Evolutionary conservation across 2,888 invertebrate genomes (phyloP).

Genomic region (Entomobrya multifasciata): DNA sequence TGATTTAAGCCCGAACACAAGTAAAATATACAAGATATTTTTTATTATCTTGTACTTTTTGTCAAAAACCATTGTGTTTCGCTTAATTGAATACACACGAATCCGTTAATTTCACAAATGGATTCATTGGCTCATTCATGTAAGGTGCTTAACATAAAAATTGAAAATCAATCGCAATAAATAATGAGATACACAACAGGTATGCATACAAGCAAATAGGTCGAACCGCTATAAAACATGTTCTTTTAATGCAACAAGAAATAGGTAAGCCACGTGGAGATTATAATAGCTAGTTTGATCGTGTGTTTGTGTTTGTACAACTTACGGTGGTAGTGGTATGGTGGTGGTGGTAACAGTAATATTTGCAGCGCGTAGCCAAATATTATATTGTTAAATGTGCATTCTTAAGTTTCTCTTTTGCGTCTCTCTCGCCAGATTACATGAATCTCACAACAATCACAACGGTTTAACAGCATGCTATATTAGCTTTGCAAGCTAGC

Average conservation of each 20-base stretch:
- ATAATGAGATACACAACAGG: background rate
- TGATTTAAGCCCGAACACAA: background rate
- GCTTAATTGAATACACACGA: conserved; percentile 28
- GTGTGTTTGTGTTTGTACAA: conserved; percentile 45
- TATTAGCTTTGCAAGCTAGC: background rate
- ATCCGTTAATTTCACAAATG: conserved; percentile 18
- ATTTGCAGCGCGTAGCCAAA: background rate
- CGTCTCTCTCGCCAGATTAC: conserved; percentile 34
- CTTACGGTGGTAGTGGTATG: conserved; percentile 1
- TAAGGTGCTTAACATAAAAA: background rate
- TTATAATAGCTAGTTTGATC: conserved; percentile 33
- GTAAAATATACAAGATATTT: background rate
- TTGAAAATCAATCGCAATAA: background rate
- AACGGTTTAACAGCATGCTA: background rate
- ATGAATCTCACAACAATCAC: conserved; percentile 36
- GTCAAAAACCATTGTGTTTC: background rate
- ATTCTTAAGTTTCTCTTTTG: conserved; percentile 46
- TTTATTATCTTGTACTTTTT: background rate
- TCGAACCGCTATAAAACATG: too few species aligned
- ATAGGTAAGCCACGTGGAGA: conserved; percentile 56
- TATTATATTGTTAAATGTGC: background rate
- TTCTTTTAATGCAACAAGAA: conserved; percentile 19
- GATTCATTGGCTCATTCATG: background rate
- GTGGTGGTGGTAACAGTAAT: background rate
- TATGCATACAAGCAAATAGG: background rate